Evolutionary conservation across 2,797 vertebrate species (phyloP).

Genomic region (Podarcis siculus): DNA sequence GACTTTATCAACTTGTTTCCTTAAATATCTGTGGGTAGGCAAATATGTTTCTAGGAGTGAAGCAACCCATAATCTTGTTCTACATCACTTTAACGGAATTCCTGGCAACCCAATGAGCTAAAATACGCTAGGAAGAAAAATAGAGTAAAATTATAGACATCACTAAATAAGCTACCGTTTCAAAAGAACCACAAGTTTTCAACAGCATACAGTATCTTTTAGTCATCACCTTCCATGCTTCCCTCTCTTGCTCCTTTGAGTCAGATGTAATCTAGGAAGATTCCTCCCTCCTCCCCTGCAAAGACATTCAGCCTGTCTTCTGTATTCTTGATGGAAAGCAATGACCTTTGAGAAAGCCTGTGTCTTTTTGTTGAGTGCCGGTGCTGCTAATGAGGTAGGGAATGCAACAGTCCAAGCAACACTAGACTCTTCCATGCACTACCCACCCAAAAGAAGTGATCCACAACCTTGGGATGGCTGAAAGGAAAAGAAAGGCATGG

Average conservation of each 20-base stretch:
- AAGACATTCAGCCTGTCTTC: not conserved
- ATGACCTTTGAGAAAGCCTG: conserved; percentile 5
- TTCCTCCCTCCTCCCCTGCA: not conserved
- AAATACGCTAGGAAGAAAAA: not conserved
- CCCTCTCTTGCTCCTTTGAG: not conserved
- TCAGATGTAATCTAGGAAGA: not conserved
- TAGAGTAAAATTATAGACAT: not conserved
- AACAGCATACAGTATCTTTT: not conserved
- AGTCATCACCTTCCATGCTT: not conserved
- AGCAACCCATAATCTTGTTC: not conserved
- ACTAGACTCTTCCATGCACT: not conserved
- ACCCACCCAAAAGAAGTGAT: not conserved
- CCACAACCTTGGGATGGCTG: not conserved
- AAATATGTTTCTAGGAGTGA: not conserved
- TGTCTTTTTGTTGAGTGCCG: not conserved
- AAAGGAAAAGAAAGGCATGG: not conserved
- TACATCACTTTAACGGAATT: not conserved
- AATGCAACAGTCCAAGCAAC: not conserved
- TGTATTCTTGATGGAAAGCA: conserved; percentile 8
- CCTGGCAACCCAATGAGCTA: not conserved
- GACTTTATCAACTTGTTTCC: not conserved
- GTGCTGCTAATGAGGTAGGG: conserved; percentile 3
- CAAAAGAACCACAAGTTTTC: not conserved
- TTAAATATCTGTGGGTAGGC: not conserved
- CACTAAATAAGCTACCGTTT: not conserved